Evolutionary conservation across 2,113 vertebrate species (phyloP), one percentile per base, ranked within the genome.

Genomic region (Urocitellus parryii): DNA sequence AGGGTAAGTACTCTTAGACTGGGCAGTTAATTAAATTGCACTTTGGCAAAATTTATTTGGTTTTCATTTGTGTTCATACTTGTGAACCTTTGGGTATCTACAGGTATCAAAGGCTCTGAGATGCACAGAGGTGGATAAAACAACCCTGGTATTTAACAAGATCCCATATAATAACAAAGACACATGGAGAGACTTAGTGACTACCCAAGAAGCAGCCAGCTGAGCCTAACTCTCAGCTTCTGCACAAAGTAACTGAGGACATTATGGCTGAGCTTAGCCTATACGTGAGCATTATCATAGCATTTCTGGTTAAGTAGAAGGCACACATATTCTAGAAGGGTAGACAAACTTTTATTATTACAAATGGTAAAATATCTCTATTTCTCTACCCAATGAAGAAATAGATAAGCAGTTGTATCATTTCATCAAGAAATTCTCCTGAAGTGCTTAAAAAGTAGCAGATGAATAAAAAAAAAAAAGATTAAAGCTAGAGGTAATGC

Each of bases 161-260:
- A 34, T 24, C 17, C 8, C 8, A 16, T 51, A 34, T 51, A 39
- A 37, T n/a, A 32, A 45, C 22, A 32, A 32, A 45, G 25, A 32
- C 25, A 34, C 34, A 16, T 37, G 13, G 27, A 5, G 22, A n/a
- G 20, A 5, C 3, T 17, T 18, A 0, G 11, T 32, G 17, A n/a
- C 29, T 39, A 9, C 67, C 22, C 17, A 37, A 77, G 67, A 63
- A 53, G 16, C 17, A 37, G 27, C 45, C 34, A 89, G 1, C 74
- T 48, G n/a, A 63, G 61, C 20, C 68, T 39, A 11, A 81, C 4
- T 14, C 37, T 25, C 81, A 99, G 99, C 98, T 99, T 53, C 98
- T 99, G 94, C 99, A 99, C 97, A 98, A 97, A 77, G 92, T 99
- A 77, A 92, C 99, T n/a, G 99, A 99, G 97, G 98, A 98, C 11